Evolutionary conservation across 2,888 invertebrate genomes (phyloP).

Genomic region (Drosophila paranaensis): DNA sequence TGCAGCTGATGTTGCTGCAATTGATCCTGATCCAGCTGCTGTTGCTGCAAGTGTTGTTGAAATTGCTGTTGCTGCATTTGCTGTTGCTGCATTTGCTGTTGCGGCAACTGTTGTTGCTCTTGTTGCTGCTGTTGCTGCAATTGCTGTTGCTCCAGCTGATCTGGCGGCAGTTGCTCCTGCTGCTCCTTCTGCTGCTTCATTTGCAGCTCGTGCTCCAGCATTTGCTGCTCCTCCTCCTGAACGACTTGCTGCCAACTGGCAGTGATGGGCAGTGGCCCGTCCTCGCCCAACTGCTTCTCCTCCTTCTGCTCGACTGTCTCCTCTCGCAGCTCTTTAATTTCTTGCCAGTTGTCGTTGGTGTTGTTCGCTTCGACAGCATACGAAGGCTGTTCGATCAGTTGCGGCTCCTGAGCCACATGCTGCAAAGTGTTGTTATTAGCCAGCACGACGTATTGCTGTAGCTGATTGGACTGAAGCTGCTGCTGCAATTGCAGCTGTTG

Average conservation of each 20-base stretch:
- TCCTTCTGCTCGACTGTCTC: no score
- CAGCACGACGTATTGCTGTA: neutral
- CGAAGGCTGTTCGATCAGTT: neutral
- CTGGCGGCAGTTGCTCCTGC: no score
- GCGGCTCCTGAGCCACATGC: neutral
- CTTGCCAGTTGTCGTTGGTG: neutral
- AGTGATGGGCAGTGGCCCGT: neutral
- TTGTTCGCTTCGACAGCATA: neutral
- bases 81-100: neutral
- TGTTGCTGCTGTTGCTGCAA: neutral
- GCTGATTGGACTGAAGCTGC: no score
- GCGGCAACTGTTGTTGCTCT: neutral
- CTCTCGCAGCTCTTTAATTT: neutral
- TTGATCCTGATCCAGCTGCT: no score
- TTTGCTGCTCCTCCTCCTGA: neutral
- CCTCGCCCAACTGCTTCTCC: no score
- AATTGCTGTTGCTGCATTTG: neutral
- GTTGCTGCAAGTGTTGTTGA: no score
- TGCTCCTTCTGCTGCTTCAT: neutral
- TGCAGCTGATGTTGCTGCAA: neutral
- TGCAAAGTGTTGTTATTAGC: neutral
- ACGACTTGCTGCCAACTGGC: conserved; percentile 2
- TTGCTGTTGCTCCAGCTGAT: neutral
- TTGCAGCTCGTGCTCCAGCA: neutral
- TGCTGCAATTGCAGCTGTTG: neutral